These are phyloP conservation scores for Cephus spinipes DNA, from an alignment of 2,888 invertebrate genomes.

Conservation along the genomic window DNA sequence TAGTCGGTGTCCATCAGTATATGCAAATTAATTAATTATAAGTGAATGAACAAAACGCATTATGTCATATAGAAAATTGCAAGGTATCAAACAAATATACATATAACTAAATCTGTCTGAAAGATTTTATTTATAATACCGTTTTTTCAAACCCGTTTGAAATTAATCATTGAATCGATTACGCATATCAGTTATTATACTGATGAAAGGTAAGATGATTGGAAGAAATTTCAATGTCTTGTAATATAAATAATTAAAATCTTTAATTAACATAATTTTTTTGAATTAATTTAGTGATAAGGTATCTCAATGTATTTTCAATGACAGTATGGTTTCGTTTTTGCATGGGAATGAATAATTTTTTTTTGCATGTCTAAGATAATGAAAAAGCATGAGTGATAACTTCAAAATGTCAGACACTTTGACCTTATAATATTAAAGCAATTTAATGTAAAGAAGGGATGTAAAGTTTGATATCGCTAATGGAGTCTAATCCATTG, in stretches of 20 bases:
- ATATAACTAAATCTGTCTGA: constrained; percentile 5
- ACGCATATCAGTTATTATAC: too few relatives aligned
- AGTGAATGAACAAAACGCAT: not conserved
- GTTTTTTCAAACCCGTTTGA: not conserved
- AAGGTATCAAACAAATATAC: constrained; percentile 9
- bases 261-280: not conserved
- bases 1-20: constrained; percentile 32
- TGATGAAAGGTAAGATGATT: not conserved
- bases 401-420: not conserved
- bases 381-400: not conserved
- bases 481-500: not conserved
- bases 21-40: constrained; percentile 3
- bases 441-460: not conserved
- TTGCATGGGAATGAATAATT: not conserved
- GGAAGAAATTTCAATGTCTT: not conserved
- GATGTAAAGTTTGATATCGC: not conserved
- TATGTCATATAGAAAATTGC: constrained; percentile 7
- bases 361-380: not conserved
- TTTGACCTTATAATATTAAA: not conserved
- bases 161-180: not conserved
- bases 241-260: not conserved
- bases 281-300: too few relatives aligned
- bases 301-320: not conserved
- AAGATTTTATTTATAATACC: not conserved
- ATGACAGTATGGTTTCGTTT: not conserved